Base-by-base conservation (phyloP, 2,888 invertebrate genomes). In the Eledone cirrhosa region DNA sequence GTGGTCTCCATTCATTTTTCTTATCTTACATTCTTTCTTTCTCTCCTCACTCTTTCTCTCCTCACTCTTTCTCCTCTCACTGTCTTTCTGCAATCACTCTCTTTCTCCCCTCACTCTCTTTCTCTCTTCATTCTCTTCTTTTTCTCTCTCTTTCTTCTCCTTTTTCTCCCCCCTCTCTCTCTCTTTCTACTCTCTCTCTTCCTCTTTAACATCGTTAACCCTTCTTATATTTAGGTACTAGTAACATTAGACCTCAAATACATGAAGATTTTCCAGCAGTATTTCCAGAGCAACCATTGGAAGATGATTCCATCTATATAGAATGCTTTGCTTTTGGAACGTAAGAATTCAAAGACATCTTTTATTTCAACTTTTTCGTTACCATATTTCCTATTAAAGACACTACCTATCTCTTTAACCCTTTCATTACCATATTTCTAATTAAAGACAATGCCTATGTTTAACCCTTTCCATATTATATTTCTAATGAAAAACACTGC, bases 271-370 rank as follows among this genome's bases (percentile, higher is more conserved):
- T 99, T 86, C 98, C 98, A 0, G 97, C 97, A 92, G 94, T 95
- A 0, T 98, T 97, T 88, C 98, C 98, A 0, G 96, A 96, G 89
- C 95, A 96, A 48, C 97, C 98, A 0, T 92, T 95, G 80, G 96
- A 95, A 33, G 98, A 97, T 0, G 94, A 95, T 88, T 95, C 96
- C 91, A 96, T 98, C 29, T 93, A 95, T 79, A 91, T 99, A 77
- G 98, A 99, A 92, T 99, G 98, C 92, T 94, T 98, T 85, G 97
- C 97, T 8, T 98, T 97, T 93, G 98, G 98, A 90, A 98, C 97
- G 94, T 94, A 91, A 93, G 94, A 85, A 75, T 41, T 41, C 11
- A 41, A 41, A 63, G 33, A 22, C 67, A 31, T 48, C 27, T 31
- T 24, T 19, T 72, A 24, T 59, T 16, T 27, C 14, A 77, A 2